Percentiles rank a stretch among this genome's conserved stretches.
Conservation (phyloP, 2,888 invertebrate genomes). For the Ophion ventricosus region DNA sequence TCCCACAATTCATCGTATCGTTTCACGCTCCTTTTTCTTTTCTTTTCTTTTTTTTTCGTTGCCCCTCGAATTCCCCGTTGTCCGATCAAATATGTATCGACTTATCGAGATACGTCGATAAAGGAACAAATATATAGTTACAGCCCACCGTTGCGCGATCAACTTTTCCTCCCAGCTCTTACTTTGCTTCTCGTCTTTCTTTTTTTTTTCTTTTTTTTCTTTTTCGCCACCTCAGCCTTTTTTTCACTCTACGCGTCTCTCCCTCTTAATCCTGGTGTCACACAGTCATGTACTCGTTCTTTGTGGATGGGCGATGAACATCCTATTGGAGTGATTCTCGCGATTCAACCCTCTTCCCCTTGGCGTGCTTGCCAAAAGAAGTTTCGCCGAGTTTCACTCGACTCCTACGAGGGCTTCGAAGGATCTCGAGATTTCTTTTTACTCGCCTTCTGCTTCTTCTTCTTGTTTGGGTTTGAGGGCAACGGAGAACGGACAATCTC, state of each 20-base stretch:
- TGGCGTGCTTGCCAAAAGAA: neutral
- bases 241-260: neutral
- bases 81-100: conserved; percentile 76
- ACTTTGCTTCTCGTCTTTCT: neutral
- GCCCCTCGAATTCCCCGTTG: conserved; percentile 47
- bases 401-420: conserved; percentile 24
- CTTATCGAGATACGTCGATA: conserved; percentile 60
- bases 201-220: conserved; percentile 15
- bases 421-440: conserved; percentile 31
- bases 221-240: neutral
- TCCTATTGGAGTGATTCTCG: conserved; percentile 20
- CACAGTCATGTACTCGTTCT: too few relatives aligned
- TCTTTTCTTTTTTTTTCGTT: neutral
- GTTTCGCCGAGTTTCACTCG: conserved; percentile 19
- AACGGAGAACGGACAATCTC: too few relatives aligned
- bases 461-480: neutral
- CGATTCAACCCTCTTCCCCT: conserved; percentile 38
- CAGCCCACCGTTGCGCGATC: neutral
- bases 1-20: conserved; percentile 36
- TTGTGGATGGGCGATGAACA: too few relatives aligned
- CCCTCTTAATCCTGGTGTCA: conserved; percentile 28
- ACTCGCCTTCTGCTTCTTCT: neutral
- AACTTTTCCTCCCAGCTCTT: conserved; percentile 4
- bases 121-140: conserved; percentile 34
- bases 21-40: conserved; percentile 49